Percentiles rank a stretch among this genome's conserved stretches.
phyloP scores from a whole-genome alignment of 2,113 vertebrate species.

The Hyla sarda region DNA sequence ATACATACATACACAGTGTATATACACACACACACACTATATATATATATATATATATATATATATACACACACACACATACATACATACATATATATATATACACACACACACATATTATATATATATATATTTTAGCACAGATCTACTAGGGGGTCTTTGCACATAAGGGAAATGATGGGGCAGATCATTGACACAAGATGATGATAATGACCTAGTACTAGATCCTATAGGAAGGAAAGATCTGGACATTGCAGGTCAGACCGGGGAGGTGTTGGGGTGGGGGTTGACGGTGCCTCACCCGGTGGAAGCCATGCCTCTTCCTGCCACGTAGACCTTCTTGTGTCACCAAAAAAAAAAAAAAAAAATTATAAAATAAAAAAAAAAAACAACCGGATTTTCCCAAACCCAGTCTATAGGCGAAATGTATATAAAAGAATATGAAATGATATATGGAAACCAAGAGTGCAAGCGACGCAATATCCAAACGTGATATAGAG shows the following conservation, averaged over 20 bases:
- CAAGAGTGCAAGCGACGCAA: background rate
- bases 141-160: background rate
- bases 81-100: too few species aligned
- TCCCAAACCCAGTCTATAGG: background rate
- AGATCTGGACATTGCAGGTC: constrained; percentile 37
- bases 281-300: constrained; percentile 47
- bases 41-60: background rate
- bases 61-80: too few species aligned
- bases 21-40: background rate
- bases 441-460: background rate
- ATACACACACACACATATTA: too few species aligned
- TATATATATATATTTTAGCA: too few species aligned
- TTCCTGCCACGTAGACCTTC: constrained; percentile 57
- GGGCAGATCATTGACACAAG: constrained; percentile 8
- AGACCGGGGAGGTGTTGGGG: constrained; percentile 26
- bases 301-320: constrained; percentile 54
- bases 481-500: constrained; percentile 15
- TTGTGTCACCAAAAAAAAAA: constrained; percentile 9
- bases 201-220: too few species aligned
- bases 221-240: constrained; percentile 22
- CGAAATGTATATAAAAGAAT: background rate
- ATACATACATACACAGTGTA: too few species aligned
- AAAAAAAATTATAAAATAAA: background rate
- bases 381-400: background rate
- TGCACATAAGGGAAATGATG: background rate